Conservation (phyloP, 2,113 vertebrate genomes). For the Hypocryptadius cinnamomeus region DNA sequence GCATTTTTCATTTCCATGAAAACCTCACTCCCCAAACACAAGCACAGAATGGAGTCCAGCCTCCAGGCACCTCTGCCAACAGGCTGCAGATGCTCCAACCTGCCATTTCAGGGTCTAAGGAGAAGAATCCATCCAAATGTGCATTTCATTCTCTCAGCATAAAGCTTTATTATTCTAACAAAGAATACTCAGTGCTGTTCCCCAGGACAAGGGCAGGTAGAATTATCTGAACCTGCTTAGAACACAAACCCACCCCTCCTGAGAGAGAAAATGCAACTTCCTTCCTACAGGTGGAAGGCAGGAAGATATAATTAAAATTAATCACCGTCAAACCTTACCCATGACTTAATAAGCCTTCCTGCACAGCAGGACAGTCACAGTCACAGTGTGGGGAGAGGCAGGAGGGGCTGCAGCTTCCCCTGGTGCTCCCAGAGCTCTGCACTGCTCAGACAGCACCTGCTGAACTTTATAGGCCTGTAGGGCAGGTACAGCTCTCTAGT, state of each 20-base stretch:
- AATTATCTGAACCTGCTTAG: not conserved
- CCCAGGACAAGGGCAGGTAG: not conserved
- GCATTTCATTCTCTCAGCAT: not conserved
- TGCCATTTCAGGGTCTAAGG: not conserved
- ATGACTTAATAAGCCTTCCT: not conserved
- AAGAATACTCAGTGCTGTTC: not conserved
- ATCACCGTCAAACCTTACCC: not conserved
- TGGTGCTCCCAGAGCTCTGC: not conserved
- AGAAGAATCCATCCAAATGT: not conserved
- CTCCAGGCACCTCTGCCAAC: not conserved
- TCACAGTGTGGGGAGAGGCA: not conserved
- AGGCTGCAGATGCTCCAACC: not conserved
- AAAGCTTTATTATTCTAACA: not conserved
- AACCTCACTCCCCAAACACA: not conserved
- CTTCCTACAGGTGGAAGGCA: not conserved
- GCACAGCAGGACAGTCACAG: not conserved
- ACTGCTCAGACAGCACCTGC: accelerated
- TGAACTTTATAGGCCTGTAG: accelerated
- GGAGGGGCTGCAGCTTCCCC: not conserved
- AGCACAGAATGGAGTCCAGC: not conserved
- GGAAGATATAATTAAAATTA: not conserved
- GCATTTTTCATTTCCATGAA: not conserved
- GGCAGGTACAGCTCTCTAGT: not conserved
- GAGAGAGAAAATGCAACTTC: not conserved
- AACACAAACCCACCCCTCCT: not conserved